Conservation (phyloP, 2,888 invertebrate genomes). For the Eupithecia tripunctaria region DNA sequence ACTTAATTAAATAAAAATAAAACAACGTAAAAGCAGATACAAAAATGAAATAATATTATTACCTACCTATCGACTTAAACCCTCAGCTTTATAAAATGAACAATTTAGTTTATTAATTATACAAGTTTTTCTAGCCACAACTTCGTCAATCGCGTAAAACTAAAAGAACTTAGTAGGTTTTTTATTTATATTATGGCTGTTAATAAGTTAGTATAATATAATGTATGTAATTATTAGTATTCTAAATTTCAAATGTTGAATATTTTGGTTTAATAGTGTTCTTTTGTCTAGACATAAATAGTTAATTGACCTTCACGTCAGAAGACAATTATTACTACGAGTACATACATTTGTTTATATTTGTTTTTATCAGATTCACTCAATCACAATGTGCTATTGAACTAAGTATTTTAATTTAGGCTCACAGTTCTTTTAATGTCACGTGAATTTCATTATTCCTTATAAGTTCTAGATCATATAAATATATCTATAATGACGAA, state of each 20-base stretch:
- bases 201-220: conserved; percentile 72
- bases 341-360: conserved; percentile 44
- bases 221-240: conserved; percentile 72
- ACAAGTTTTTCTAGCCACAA: conserved; percentile 7
- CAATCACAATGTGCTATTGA: conserved; percentile 48
- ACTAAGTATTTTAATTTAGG: conserved; percentile 46
- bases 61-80: conserved; percentile 18
- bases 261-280: conserved; percentile 71
- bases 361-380: conserved; percentile 54
- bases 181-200: conserved; percentile 62
- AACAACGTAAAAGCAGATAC: not conserved
- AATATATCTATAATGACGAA: conserved; percentile 73
- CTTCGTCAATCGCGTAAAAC: conserved; percentile 30
- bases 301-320: conserved; percentile 53
- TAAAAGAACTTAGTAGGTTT: conserved; percentile 45
- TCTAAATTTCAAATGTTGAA: conserved; percentile 66
- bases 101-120: conserved; percentile 11
- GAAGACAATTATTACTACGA: conserved; percentile 50
- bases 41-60: conserved; percentile 14
- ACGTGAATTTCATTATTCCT: conserved; percentile 67
- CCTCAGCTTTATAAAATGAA: not conserved
- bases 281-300: conserved; percentile 63
- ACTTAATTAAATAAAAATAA: not conserved
- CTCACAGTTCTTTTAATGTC: conserved; percentile 54
- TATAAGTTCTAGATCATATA: conserved; percentile 84